Evolutionary conservation across 2,797 vertebrate genomes (phyloP).

Genomic region (Macropodus opercularis): DNA sequence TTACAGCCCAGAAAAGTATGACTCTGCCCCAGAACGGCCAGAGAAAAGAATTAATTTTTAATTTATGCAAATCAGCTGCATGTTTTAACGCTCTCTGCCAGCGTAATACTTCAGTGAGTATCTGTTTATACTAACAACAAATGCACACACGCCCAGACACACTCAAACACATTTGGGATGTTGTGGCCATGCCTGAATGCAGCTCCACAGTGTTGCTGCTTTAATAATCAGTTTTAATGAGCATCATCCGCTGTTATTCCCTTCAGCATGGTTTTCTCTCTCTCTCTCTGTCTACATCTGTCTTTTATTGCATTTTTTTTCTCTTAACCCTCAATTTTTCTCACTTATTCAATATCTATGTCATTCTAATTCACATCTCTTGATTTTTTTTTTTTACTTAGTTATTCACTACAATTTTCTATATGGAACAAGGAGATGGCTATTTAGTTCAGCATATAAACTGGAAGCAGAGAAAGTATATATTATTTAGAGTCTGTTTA

Average conservation of each 20-base stretch:
- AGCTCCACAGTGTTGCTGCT: constrained; percentile 77
- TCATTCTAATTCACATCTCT: no score
- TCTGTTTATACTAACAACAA: constrained; percentile 42
- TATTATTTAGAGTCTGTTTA: no score
- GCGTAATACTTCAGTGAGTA: constrained; percentile 26
- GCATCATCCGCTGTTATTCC: constrained; percentile 78
- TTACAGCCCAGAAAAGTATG: constrained; percentile 2
- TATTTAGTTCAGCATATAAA: no score
- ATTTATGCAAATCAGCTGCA: constrained; percentile 41
- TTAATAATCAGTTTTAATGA: constrained; percentile 88
- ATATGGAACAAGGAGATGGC: no score
- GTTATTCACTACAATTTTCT: no score
- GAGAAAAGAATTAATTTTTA: constrained; percentile 26
- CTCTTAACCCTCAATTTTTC: constrained; percentile 18
- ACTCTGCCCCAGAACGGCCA: not conserved
- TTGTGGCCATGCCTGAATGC: constrained; percentile 74
- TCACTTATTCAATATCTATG: not conserved
- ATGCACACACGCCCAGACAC: constrained; percentile 13
- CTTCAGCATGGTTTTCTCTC: constrained; percentile 58
- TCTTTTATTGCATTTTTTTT: constrained; percentile 39
- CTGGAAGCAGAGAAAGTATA: no score
- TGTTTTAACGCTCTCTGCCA: constrained; percentile 27
- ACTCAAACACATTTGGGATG: constrained; percentile 51
- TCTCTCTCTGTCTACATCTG: constrained; percentile 42
- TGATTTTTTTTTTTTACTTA: no score